These are phyloP conservation scores for Grus americana DNA, from an alignment of 2,113 vertebrate species.

Conservation along the genomic window DNA sequence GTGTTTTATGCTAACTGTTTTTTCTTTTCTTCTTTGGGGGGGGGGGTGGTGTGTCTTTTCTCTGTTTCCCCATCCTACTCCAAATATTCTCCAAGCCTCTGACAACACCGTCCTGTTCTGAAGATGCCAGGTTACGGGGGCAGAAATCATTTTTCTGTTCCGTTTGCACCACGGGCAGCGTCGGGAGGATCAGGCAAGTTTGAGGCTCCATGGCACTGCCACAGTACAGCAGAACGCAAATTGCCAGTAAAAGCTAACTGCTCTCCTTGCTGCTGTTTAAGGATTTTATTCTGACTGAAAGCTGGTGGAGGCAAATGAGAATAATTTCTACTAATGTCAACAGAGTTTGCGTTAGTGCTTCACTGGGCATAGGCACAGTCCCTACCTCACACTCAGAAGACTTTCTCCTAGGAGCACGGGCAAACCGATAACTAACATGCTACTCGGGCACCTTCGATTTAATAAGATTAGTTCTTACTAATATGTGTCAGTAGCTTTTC, in stretches of 20 bases:
- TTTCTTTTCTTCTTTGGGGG: too few relatives aligned
- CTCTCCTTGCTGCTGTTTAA: neutral
- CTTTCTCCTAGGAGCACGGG: neutral
- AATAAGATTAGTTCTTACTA: neutral
- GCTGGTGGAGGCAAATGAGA: neutral
- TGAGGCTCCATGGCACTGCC: neutral
- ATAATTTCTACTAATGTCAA: neutral
- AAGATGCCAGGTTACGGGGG: neutral
- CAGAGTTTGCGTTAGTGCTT: rapidly evolving
- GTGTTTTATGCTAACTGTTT: neutral
- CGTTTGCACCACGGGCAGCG: neutral
- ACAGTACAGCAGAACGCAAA: neutral
- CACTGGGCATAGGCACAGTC: neutral
- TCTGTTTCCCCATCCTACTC: neutral
- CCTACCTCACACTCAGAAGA: neutral
- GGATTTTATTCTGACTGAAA: neutral
- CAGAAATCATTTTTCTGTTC: neutral
- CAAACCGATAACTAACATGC: neutral
- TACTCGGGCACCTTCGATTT: neutral
- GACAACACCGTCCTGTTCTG: rapidly evolving
- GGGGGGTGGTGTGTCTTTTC: too few relatives aligned
- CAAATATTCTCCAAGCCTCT: neutral
- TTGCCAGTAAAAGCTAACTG: neutral
- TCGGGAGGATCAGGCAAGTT: rapidly evolving
- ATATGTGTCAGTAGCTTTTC: neutral